Base-by-base conservation (phyloP, 2,888 invertebrate species). In the Agrilus mali region DNA sequence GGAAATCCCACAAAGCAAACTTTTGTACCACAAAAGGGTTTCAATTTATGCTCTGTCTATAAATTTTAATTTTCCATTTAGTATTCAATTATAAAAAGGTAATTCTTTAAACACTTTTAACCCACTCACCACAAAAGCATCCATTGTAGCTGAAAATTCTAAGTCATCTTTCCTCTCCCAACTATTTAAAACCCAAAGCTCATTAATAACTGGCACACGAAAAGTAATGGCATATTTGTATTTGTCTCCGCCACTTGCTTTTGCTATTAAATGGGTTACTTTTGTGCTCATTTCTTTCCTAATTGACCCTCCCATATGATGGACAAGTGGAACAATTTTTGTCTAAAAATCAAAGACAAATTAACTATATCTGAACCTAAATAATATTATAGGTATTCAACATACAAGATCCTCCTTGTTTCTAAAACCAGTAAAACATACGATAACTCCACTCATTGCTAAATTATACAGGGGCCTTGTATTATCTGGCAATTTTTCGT, bases 231-330 rank as follows among this genome's bases (percentile, higher is more conserved):
- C 95, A 69, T 90, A 90, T 70, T 87, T 82, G 68, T 95, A 96
- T 72, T 95, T 95, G 56, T 89, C 87, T 47, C 94, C 93, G 38
- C 84, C 84, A 57, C 86, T 86, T 56, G 80, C 77, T 59, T 86
- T 87, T 50, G 95, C 89, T 55, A 97, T 88, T 53, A 97, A 75
- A 73, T 96, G 95, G 42, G 95, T 96, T 53, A 92, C 86, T 63
- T 84, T 85, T 45, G 80, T 77, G 48, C 81, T 80, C 77, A 90
- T 83, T 61, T 95, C 92, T 69, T 86, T 88, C 51, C 93, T 78
- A 60, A 95, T 87, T 57, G 90, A 90, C 39, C 95, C 96, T 55
- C 94, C 94, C 95, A 96, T 95, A 65, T 86, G 85, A 72, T 95
- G 95, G 56, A 95, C 86, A 65, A 92, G 73, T 55, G 84, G 84